Evolutionary conservation across 2,888 invertebrate genomes (phyloP).

Genomic region (Dasysyrphus tricinctus): DNA sequence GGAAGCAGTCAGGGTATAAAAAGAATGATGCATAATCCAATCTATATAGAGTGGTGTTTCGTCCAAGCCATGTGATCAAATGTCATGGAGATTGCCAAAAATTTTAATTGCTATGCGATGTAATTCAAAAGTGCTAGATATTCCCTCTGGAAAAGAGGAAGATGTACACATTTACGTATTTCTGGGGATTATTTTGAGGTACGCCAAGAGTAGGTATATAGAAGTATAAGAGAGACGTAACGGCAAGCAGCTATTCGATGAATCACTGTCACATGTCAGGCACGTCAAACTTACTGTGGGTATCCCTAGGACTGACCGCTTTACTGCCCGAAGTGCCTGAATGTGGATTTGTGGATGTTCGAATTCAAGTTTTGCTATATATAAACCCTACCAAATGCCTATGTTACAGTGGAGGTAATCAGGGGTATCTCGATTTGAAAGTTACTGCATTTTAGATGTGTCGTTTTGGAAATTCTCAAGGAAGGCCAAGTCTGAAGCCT

Average conservation of each 20-base stretch:
- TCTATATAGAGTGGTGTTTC: slow-evolving; percentile 2
- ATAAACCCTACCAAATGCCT: too few relatives aligned
- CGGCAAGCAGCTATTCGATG: slow-evolving; percentile 62
- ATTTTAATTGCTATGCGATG: slow-evolving; percentile 66
- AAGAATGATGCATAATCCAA: slow-evolving; percentile 30
- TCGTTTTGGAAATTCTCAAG: background rate
- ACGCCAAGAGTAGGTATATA: background rate
- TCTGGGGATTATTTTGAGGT: slow-evolving; percentile 9
- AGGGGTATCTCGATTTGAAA: background rate
- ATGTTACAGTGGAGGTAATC: slow-evolving; percentile 29
- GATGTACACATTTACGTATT: background rate
- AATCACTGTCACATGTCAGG: slow-evolving; percentile 74
- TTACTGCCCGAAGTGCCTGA: slow-evolving; percentile 31
- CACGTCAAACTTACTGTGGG: slow-evolving; percentile 43
- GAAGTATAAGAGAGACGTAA: background rate
- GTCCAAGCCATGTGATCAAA: slow-evolving; percentile 51
- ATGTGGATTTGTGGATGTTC: slow-evolving; percentile 13
- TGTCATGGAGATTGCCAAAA: slow-evolving; percentile 53
- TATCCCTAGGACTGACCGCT: slow-evolving; percentile 12
- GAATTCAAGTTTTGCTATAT: background rate
- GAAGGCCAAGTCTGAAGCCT: too few relatives aligned
- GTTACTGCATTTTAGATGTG: too few relatives aligned
- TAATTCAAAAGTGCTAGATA: slow-evolving; percentile 58
- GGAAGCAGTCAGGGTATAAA: background rate
- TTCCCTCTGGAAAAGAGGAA: slow-evolving; percentile 41